Evolutionary conservation across 1,140 invertebrate species (phyloP).

Genomic region (Bombus turneri): DNA sequence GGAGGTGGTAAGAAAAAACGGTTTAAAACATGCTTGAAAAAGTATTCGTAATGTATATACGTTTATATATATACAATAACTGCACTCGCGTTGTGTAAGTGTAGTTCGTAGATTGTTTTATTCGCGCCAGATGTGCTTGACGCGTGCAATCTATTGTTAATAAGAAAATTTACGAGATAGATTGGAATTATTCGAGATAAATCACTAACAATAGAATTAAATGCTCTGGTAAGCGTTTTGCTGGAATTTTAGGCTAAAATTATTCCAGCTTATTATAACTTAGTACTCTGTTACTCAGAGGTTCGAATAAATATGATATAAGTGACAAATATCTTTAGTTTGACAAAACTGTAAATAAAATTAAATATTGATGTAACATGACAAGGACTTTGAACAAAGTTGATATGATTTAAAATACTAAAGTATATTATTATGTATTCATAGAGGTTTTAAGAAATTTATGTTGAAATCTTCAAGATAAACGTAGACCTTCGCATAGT

Average conservation of each 20-base stretch:
- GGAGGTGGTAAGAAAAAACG: slow-evolving; percentile 9
- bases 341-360: neutral
- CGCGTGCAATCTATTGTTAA: slow-evolving; percentile 10
- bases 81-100: neutral
- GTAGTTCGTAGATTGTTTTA: neutral
- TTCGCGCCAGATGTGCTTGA: slow-evolving; percentile 12
- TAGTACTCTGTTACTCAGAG: no score
- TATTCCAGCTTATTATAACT: no score
- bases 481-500: no score
- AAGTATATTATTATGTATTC: no score
- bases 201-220: neutral
- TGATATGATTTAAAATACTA: no score
- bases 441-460: no score
- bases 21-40: neutral
- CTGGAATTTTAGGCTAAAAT: neutral
- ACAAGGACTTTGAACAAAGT: no score
- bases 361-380: no score
- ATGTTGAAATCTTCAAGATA: no score
- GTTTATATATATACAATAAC: neutral
- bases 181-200: neutral
- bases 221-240: neutral
- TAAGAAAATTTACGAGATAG: slow-evolving; percentile 1
- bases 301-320: no score
- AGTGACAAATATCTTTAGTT: neutral
- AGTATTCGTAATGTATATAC: neutral